Base-by-base conservation (phyloP, 2,888 invertebrate species). In the Rhaphigaster nebulosa region DNA sequence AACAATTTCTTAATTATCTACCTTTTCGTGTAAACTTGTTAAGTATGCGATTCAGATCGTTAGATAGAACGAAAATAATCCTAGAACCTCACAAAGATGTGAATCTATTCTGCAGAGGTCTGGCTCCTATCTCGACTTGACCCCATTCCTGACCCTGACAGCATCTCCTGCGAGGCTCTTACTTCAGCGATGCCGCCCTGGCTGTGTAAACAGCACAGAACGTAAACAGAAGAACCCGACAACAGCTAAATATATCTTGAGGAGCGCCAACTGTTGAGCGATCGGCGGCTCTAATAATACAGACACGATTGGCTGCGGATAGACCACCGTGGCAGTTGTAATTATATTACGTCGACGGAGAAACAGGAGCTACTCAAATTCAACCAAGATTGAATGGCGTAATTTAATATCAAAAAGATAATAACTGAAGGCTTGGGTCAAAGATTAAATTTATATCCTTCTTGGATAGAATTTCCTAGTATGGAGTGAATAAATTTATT, bases 91-190 rank as follows among this genome's bases (percentile, higher is more conserved):
- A 34, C 4, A 29, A 65, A 29, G 29, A 34, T 18, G 18, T 65
- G 15, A 29, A 34, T 34, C 29, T 65, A 29, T 18, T 65, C 65
- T 15, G 29, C 65, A 65, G 29, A 29, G 18, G 29, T 8, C 65
- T 65, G 29, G 65, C 15, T 65, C 20, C 29, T 29, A 15, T 65
- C 65, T 65, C 65, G 65, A 65, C 4, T 34, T 65, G 65, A 65
- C 29, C 65, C 65, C 65, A 65, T 65, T 65, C 65, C 65, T 65
- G 65, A 65, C 29, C 65, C 65, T 65, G 65, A 65, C 65, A 65
- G 65, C 29, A 29, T 34, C 65, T 65, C 65, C 65, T 29, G 29
- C 65, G 15, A 65, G 65, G 29, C 29, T 34, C 65, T 65, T 65
- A 65, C 65, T 65, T 65, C 65, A 34, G 65, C 65, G 65, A 29